Conservation (phyloP, 2,113 vertebrate genomes). For the Channa maculata region DNA sequence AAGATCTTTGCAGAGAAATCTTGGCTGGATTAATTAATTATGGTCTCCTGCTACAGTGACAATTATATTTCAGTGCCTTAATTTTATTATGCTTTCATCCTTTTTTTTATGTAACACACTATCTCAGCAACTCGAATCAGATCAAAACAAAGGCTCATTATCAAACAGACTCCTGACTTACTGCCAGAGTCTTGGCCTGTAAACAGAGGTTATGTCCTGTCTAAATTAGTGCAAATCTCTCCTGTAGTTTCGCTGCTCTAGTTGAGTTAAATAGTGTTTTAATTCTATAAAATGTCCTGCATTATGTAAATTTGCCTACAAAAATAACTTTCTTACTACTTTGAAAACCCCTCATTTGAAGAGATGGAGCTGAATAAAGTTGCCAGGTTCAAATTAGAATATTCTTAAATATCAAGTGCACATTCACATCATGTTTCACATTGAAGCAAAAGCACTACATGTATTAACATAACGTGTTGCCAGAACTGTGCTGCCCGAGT, state of each 20-base stretch:
- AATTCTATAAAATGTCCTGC: neutral
- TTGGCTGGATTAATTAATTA: neutral
- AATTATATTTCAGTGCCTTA: neutral
- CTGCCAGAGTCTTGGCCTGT: neutral
- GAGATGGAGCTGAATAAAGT: neutral
- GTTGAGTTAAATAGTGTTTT: too few relatives aligned
- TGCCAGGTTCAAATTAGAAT: neutral
- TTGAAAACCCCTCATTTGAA: neutral
- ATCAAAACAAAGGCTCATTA: neutral
- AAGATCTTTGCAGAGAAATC: neutral
- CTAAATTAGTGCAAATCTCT: neutral
- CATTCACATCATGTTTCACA: neutral
- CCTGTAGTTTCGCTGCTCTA: neutral
- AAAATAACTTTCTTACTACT: neutral
- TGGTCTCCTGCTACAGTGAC: neutral
- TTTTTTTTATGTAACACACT: too few relatives aligned
- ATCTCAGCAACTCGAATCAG: neutral
- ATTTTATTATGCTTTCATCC: too few relatives aligned
- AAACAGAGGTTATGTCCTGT: neutral
- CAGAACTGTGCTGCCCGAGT: neutral
- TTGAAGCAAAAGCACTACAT: neutral
- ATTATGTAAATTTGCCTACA: neutral
- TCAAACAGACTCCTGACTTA: slow-evolving; percentile 4
- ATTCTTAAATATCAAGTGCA: neutral
- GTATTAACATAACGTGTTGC: neutral